Base-by-base conservation (phyloP, 2,888 invertebrate species). In the Andricus quercusramuli region DNA sequence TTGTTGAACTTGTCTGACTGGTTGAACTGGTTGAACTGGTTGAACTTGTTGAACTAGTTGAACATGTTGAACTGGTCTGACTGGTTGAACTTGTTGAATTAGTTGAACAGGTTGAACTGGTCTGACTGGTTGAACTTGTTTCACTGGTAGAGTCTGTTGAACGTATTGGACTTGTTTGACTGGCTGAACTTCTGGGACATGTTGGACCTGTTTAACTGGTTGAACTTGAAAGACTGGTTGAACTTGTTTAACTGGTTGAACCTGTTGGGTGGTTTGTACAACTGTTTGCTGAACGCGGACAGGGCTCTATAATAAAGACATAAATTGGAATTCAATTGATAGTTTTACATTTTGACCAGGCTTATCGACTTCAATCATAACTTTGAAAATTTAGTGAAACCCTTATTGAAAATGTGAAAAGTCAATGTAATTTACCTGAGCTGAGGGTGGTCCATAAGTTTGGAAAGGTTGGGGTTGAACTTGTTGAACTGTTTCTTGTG, bases 401-500 rank as follows among this genome's bases (percentile, higher is more conserved):
- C 13, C 3, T 41, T 3, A 41, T 41, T 41, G 13, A 13, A 41
- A 41, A 41, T 41, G 2, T 13, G 41, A 41, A 47, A 15, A 17
- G 3, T 17, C 4, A 47, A 4, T 32, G 56, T 59, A 59, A 9
- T 59, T 59, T 59, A 59, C 56, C 56, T 59, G 20, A 9, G 37
- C 47, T 76, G 22, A 13, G 56, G 62, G 56, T 6, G 56, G 56
- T 56, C 56, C 56, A n/a, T 56, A 56, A n/a, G n/a, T 56, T 62
- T 62, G 62, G 25, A 62, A 62, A 4, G 22, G 62, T 25, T 62
- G 62, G 13, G 62, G 62, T 62, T 62, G 62, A 25, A 22, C 25
- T 25, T 62, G 25, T 13, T 62, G 62, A 25, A 25, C 22, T 25
- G 13, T 13, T 62, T 11, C 5, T 4, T 13, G 1, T 4, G 25